Evolutionary conservation across 1,140 invertebrate species (phyloP).

Genomic region (Drosophila willistoni): DNA sequence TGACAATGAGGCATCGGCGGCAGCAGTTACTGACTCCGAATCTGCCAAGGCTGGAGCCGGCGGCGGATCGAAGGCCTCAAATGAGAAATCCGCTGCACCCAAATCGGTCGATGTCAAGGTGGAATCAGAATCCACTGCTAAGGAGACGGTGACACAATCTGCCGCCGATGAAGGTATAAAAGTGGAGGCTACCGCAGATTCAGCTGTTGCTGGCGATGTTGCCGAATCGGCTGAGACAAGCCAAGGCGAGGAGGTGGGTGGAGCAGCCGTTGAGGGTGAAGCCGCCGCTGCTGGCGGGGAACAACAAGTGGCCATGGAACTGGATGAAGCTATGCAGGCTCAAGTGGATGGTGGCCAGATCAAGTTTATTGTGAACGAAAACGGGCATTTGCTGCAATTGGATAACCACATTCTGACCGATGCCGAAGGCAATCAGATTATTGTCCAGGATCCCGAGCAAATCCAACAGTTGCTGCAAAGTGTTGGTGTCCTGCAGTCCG

Average conservation of each 20-base stretch:
- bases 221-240: slow-evolving; percentile 49
- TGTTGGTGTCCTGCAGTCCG: slow-evolving; percentile 79
- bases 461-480: slow-evolving; percentile 82
- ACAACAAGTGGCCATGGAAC: slow-evolving; percentile 80
- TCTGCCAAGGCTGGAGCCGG: not conserved
- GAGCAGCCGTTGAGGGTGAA: slow-evolving; percentile 40
- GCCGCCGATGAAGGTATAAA: slow-evolving; percentile 23
- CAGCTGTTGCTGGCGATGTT: slow-evolving; percentile 35
- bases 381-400: slow-evolving; percentile 78
- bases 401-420: slow-evolving; percentile 83
- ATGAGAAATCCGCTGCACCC: slow-evolving; percentile 9
- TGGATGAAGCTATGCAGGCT: slow-evolving; percentile 82
- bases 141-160: slow-evolving; percentile 3
- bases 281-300: slow-evolving; percentile 49
- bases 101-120: not conserved
- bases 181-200: slow-evolving; percentile 42
- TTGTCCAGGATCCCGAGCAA: slow-evolving; percentile 82
- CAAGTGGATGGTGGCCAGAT: slow-evolving; percentile 81
- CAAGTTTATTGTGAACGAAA: slow-evolving; percentile 83
- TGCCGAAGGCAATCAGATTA: slow-evolving; percentile 82
- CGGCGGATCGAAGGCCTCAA: slow-evolving; percentile 12
- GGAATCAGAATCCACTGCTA: slow-evolving; percentile 44
- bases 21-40: slow-evolving; percentile 32
- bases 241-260: slow-evolving; percentile 44
- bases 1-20: slow-evolving; percentile 68